Evolutionary conservation across 2,113 vertebrate genomes (phyloP).

Genomic region (Vidua chalybeata): DNA sequence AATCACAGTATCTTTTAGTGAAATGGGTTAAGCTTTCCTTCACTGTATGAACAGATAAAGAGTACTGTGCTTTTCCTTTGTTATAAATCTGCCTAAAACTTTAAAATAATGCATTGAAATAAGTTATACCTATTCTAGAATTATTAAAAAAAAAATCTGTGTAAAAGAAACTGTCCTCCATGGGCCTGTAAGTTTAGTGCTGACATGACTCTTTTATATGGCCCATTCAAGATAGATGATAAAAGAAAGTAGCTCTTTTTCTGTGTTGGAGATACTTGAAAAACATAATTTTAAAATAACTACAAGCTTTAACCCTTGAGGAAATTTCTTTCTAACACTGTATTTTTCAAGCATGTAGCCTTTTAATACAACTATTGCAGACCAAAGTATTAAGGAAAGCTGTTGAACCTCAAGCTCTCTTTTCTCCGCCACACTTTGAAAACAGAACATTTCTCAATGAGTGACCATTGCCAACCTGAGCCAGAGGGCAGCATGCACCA

Average conservation of each 20-base stretch:
- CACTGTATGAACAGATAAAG: background rate
- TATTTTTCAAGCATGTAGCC: background rate
- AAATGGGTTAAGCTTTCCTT: background rate
- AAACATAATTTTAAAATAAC: background rate
- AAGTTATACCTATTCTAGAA: background rate
- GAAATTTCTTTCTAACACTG: background rate
- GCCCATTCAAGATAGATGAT: background rate
- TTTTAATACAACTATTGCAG: background rate
- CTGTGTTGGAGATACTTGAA: background rate
- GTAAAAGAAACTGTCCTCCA: background rate
- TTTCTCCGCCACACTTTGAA: background rate
- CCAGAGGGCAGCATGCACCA: conserved; percentile 62
- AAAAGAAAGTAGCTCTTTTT: background rate
- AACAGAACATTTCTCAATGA: background rate
- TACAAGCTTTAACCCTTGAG: background rate
- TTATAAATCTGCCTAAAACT: background rate
- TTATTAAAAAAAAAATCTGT: background rate
- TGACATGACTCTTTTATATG: background rate
- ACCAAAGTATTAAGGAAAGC: background rate
- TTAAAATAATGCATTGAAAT: background rate
- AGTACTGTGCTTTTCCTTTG: background rate
- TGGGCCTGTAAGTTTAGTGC: background rate
- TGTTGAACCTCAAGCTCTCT: background rate
- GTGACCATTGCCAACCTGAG: conserved; percentile 56
- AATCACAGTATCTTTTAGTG: background rate